Percentiles rank a stretch among this genome's conserved stretches.
phyloP scores from a whole-genome alignment of 2,888 invertebrate species.

The Dastarcus helophoroides region DNA sequence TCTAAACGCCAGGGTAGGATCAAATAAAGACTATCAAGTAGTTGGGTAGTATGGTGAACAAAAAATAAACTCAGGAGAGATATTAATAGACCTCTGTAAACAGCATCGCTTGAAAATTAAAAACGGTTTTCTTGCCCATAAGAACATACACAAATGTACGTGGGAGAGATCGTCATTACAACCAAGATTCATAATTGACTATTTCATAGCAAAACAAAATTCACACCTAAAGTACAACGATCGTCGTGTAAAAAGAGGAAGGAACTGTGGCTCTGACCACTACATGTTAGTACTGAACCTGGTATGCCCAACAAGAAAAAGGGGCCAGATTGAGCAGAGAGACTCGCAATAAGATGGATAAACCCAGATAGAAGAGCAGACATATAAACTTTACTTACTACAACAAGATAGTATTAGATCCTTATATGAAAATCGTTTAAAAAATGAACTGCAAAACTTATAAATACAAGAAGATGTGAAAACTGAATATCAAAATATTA shows the following conservation, averaged over 20 bases:
- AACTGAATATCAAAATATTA: too few species aligned
- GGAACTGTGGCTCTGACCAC: slow-evolving; percentile 1
- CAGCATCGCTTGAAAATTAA: not conserved
- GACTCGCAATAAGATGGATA: too few species aligned
- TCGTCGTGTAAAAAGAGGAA: slow-evolving; percentile 2
- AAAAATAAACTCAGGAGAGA: slow-evolving; percentile 1
- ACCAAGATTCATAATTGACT: slow-evolving; percentile 1
- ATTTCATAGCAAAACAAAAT: slow-evolving; percentile 1
- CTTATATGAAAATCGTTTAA: not conserved
- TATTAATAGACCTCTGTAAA: not conserved
- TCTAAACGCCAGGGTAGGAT: slow-evolving; percentile 2
- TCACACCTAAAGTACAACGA: too few species aligned
- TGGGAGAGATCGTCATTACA: slow-evolving; percentile 1
- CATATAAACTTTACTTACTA: too few species aligned
- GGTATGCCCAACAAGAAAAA: too few species aligned
- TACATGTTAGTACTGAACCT: not conserved
- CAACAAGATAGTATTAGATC: not conserved
- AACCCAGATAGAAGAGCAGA: too few species aligned
- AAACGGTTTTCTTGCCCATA: not conserved
- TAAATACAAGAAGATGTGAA: too few species aligned
- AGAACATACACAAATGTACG: slow-evolving; percentile 1
- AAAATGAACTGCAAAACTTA: too few species aligned
- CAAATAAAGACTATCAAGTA: not conserved
- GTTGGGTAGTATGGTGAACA: slow-evolving; percentile 1
- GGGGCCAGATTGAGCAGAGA: too few species aligned